Percentiles rank a stretch among this genome's conserved stretches.
phyloP scores from a whole-genome alignment of 92 coral and sea anemone species.

The Porites evermanni region DNA sequence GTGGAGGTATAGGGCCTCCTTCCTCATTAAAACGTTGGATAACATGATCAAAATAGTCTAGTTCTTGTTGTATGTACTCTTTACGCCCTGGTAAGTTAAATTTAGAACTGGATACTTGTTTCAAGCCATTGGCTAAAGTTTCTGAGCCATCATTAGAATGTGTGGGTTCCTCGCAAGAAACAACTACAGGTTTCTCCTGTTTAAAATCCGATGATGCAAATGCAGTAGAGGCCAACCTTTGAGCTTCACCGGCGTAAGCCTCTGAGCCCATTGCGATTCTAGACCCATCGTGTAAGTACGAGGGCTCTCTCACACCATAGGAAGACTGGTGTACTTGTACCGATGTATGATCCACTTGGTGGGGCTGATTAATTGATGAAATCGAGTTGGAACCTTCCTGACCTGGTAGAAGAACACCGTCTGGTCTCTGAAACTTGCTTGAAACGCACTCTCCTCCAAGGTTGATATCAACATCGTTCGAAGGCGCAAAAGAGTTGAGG shows the following conservation, averaged over 20 bases:
- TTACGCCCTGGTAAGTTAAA: constrained; percentile 40
- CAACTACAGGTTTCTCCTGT: constrained; percentile 58
- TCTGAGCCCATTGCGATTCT: constrained; percentile 36
- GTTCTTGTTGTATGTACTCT: constrained; percentile 68
- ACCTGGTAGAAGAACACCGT: constrained; percentile 61
- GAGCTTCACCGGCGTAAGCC: constrained; percentile 9
- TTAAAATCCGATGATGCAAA: constrained; percentile 78
- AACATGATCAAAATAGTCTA: constrained; percentile 80
- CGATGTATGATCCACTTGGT: constrained; percentile 33
- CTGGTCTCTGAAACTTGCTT: constrained; percentile 66
- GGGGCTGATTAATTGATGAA: constrained; percentile 35
- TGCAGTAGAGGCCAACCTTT: constrained; percentile 52
- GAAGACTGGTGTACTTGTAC: constrained; percentile 18
- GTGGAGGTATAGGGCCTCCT: constrained; percentile 16
- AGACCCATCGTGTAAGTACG: constrained; percentile 20
- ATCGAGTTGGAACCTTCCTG: constrained; percentile 46
- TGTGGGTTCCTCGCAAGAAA: constrained; percentile 50
- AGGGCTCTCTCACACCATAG: constrained; percentile 4
- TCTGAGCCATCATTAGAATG: constrained; percentile 28
- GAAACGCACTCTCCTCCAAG: constrained; percentile 52
- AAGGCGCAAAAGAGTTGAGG: constrained; percentile 62
- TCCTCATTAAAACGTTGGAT: constrained; percentile 61
- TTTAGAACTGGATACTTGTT: background rate
- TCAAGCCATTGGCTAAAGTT: constrained; percentile 29
- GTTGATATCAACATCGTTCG: constrained; percentile 45